Evolutionary conservation across 2,888 invertebrate genomes (phyloP).

Genomic region (Acanthosoma haemorrhoidale): DNA sequence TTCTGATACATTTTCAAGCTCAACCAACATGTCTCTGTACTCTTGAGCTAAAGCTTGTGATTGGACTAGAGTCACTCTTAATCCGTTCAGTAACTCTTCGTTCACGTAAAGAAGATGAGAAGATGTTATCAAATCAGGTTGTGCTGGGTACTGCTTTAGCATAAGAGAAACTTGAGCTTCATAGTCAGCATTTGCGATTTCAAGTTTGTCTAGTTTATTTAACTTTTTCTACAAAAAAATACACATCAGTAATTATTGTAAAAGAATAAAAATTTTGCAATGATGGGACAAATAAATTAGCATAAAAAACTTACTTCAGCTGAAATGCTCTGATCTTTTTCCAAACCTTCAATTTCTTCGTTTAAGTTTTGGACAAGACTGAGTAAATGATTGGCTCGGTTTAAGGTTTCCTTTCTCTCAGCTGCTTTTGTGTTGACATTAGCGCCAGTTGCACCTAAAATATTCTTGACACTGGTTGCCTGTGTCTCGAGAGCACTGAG

Average conservation of each 20-base stretch:
- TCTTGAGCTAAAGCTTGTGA: slow-evolving; percentile 72
- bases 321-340: slow-evolving; percentile 17
- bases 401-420: background rate
- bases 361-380: background rate
- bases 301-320: background rate
- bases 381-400: background rate
- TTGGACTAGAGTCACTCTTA: slow-evolving; percentile 71
- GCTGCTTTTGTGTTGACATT: slow-evolving; percentile 1
- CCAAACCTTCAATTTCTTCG: slow-evolving; percentile 29
- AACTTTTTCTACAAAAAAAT: slow-evolving; percentile 52
- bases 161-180: slow-evolving; percentile 45
- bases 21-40: slow-evolving; percentile 80
- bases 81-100: slow-evolving; percentile 62
- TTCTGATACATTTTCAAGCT: slow-evolving; percentile 78
- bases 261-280: background rate
- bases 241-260: background rate
- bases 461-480: background rate
- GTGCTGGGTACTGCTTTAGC: slow-evolving; percentile 49
- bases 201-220: slow-evolving; percentile 63
- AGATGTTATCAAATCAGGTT: slow-evolving; percentile 23
- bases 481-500: slow-evolving; percentile 8
- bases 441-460: background rate
- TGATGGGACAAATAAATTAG: background rate
- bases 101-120: slow-evolving; percentile 45
- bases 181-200: slow-evolving; percentile 59